These are phyloP conservation scores for Drosophila kambysellisi DNA, from an alignment of 2,888 invertebrate genomes.

Conservation along the genomic window DNA sequence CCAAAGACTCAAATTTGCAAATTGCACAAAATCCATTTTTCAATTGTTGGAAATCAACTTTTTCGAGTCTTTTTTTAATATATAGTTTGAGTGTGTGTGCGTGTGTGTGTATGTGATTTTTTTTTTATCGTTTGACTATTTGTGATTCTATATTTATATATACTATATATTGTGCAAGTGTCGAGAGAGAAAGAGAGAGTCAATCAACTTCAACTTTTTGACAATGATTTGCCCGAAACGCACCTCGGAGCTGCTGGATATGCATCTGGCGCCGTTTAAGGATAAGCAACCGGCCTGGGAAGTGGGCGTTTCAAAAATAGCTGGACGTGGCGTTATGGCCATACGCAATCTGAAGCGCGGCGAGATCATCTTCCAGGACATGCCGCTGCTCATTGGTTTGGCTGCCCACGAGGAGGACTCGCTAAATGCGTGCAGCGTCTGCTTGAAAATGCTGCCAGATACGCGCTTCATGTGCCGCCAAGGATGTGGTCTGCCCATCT, in stretches of 20 bases:
- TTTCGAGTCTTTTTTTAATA: not conserved
- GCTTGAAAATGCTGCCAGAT: constrained; percentile 86
- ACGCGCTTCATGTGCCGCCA: constrained; percentile 86
- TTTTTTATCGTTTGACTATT: constrained; percentile 28
- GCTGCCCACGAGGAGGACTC: constrained; percentile 86
- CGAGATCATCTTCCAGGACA: constrained; percentile 90
- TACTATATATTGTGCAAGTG: constrained; percentile 4
- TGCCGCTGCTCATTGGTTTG: constrained; percentile 89
- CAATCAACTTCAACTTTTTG: not conserved
- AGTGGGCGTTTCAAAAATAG: constrained; percentile 87
- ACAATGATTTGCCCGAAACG: constrained; percentile 83
- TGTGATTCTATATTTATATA: constrained; percentile 16
- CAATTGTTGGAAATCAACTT: constrained; percentile 1
- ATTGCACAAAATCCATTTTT: not conserved
- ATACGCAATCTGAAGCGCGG: constrained; percentile 88
- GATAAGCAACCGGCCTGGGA: constrained; percentile 86
- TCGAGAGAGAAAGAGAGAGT: not conserved
- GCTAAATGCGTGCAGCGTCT: constrained; percentile 88
- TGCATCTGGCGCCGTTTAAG: constrained; percentile 82
- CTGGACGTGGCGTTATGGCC: constrained; percentile 91
- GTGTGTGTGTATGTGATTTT: not conserved
- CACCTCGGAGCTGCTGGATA: constrained; percentile 80
- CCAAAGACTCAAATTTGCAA: not conserved
- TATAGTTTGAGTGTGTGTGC: not conserved
- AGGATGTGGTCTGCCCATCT: constrained; percentile 90